A percentile compares a stretch with the other conserved stretches of the same genome.
Conservation (phyloP, 1,140 invertebrate species). For the Aphidius ervi region DNA sequence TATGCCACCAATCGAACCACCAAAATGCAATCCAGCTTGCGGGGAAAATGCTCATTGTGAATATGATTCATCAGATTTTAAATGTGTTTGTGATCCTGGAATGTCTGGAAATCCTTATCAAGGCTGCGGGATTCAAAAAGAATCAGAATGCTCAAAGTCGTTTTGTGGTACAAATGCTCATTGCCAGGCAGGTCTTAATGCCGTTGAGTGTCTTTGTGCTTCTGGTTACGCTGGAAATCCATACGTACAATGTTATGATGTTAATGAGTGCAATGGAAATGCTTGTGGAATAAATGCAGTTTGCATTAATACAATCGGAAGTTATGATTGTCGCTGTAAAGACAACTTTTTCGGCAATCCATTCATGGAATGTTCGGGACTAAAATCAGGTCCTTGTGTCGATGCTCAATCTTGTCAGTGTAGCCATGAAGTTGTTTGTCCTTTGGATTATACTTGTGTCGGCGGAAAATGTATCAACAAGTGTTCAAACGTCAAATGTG, state of each 20-base stretch:
- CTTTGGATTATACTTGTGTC: constrained; percentile 69
- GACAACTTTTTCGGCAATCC: constrained; percentile 80
- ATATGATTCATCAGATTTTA: constrained; percentile 67
- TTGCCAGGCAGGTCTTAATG: constrained; percentile 68
- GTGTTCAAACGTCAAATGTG: constrained; percentile 71
- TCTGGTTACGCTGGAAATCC: constrained; percentile 81
- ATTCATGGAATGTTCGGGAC: constrained; percentile 69
- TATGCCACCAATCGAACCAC: constrained; percentile 79
- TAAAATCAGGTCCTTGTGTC: constrained; percentile 64
- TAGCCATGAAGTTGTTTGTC: constrained; percentile 65
- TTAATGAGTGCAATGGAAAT: constrained; percentile 77
- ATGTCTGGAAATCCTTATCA: constrained; percentile 84
- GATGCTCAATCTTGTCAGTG: constrained; percentile 68
- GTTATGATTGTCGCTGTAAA: constrained; percentile 82
- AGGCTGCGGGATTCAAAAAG: constrained; percentile 67
- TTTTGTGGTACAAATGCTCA: constrained; percentile 75
- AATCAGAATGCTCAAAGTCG: constrained; percentile 67
- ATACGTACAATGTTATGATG: constrained; percentile 78
- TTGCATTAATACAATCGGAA: constrained; percentile 83
- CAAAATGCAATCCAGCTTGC: constrained; percentile 74
- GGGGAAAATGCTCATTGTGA: constrained; percentile 82
- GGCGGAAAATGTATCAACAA: constrained; percentile 67
- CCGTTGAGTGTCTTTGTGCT: constrained; percentile 77
- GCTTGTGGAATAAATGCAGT: constrained; percentile 81
- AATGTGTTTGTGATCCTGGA: constrained; percentile 79